phyloP scores from a whole-genome alignment of 2,888 invertebrate species.

The Iselma pallidipennis region DNA sequence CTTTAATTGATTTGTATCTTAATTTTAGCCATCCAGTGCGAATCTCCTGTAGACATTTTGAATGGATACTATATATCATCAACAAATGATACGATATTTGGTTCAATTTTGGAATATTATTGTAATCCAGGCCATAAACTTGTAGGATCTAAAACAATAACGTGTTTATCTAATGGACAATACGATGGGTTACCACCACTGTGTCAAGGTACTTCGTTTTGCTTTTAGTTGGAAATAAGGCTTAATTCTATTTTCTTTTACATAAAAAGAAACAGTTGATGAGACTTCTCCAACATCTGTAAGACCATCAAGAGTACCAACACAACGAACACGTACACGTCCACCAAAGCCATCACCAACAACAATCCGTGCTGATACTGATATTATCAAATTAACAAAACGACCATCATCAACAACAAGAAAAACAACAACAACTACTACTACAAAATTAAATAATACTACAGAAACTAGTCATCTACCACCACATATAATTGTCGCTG shows the following conservation, averaged over 20 bases:
- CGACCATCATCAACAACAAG: conserved; percentile 34
- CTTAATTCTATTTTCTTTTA: neutral
- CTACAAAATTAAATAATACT: conserved; percentile 26
- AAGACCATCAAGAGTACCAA: conserved; percentile 31
- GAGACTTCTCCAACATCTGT: conserved; percentile 4
- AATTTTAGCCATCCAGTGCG: conserved; percentile 70
- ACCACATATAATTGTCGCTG: conserved; percentile 54
- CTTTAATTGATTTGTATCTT: too few species aligned
- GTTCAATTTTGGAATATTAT: conserved; percentile 74
- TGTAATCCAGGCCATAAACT: conserved; percentile 73
- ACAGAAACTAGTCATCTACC: conserved; percentile 29
- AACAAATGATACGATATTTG: conserved; percentile 68
- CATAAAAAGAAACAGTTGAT: conserved; percentile 14
- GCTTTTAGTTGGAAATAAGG: neutral
- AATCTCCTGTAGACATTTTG: conserved; percentile 66
- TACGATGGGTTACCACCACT: conserved; percentile 78
- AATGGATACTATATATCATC: conserved; percentile 63
- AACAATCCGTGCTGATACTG: conserved; percentile 50
- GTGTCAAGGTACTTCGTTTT: conserved; percentile 63
- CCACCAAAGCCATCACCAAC: conserved; percentile 54
- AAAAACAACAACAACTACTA: conserved; percentile 39
- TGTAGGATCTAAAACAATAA: conserved; percentile 67
- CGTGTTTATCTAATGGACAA: conserved; percentile 75
- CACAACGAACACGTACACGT: conserved; percentile 46
- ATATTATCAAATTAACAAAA: conserved; percentile 47